phyloP scores from a whole-genome alignment of 2,797 vertebrate genomes.

The Kryptopterus vitreolus region DNA sequence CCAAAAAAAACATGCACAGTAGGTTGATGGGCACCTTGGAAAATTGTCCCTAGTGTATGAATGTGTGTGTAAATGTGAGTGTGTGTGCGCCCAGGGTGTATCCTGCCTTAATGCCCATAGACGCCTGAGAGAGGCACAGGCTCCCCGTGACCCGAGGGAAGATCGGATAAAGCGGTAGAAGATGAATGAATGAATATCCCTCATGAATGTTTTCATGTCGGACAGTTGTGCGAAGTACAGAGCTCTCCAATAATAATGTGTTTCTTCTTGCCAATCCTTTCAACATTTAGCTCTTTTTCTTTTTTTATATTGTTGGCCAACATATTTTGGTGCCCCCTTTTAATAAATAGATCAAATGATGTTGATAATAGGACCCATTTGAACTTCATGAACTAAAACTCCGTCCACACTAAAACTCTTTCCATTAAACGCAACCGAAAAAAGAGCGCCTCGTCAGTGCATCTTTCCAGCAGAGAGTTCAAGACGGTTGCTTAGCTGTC shows the following conservation, averaged over 20 bases:
- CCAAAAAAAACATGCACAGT: too few relatives aligned
- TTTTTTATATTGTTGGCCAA: background rate
- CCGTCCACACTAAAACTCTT: background rate
- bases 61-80: too few relatives aligned
- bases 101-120: too few relatives aligned
- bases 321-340: background rate
- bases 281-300: background rate
- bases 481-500: background rate
- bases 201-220: too few relatives aligned
- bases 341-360: background rate
- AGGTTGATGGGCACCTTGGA: too few relatives aligned
- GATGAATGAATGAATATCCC: too few relatives aligned
- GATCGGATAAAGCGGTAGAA: too few relatives aligned
- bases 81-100: too few relatives aligned
- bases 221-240: background rate
- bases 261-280: too few relatives aligned
- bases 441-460: background rate
- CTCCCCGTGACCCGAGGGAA: too few relatives aligned
- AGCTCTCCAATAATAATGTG: background rate
- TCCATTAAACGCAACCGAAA: background rate
- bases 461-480: background rate
- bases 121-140: too few relatives aligned
- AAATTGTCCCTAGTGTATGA: too few relatives aligned
- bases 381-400: background rate
- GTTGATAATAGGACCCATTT: background rate